Base-by-base conservation (phyloP, 2,797 vertebrate species). In the Protosalanx chinensis region DNA sequence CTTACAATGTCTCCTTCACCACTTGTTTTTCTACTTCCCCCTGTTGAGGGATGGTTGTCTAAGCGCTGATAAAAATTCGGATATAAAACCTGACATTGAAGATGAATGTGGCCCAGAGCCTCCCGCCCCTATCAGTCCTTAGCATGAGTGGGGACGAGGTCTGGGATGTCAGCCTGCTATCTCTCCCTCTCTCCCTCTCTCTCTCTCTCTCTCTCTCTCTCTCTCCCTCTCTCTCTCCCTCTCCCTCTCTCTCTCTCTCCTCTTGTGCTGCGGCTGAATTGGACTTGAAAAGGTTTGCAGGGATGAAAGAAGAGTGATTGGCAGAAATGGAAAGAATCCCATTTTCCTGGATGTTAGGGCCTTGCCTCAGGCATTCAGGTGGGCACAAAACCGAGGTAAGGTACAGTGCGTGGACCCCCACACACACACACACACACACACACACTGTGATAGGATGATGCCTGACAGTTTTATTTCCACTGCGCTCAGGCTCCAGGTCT, bases 51-150 rank as follows among this genome's bases (percentile, higher is more conserved):
- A 72, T 74, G 15, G 73, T 79, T 76, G 74, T 81, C 79, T 78
- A 70, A 78, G 68, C n/a, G 16, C 82, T 37, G 84, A 87, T 89
- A 87, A 86, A 81, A 85, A 82, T 65, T 62, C 27, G 77, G 7
- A 79, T 78, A 84, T 76, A 83, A 84, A 76, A 84, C 76, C 75
- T 80, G 84, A 84, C 86, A 78, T 41, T 71, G 85, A 82, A 86
- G 84, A 89, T 85, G 83, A 86, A 89, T 85, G 82, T 77, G 77
- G 66, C 82, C 72, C 78, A 60, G 67, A 32, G 81, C 71, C 69
- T 57, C 67, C 76, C 71, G 51, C 68, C 72, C 77, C 86, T 85
- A 84, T 88, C 83, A 77, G 80, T 67, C 4, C 62, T 1, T 29
- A 79, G 74, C 82, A 83, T 75, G 76, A 82, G 67, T 18, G 71